Conservation (phyloP, 2,797 vertebrate species). For the Agapornis canus region DNA sequence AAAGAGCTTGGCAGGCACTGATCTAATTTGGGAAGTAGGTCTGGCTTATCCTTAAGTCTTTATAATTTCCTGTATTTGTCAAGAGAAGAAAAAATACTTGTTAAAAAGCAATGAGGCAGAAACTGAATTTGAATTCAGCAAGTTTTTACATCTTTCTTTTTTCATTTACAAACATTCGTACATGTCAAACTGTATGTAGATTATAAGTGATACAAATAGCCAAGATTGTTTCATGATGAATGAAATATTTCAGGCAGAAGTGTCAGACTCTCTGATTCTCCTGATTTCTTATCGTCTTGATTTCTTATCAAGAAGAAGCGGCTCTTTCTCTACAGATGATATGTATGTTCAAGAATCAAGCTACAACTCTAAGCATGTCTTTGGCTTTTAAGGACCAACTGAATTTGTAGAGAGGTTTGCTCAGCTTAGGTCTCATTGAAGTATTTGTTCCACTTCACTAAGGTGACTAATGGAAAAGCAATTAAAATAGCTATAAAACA, state of each 20-base stretch:
- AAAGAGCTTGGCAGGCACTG: neutral
- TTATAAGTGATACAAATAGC: neutral
- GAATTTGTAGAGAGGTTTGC: neutral
- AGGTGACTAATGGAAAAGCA: slow-evolving; percentile 43
- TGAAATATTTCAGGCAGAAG: neutral
- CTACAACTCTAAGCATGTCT: neutral
- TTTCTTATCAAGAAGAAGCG: neutral
- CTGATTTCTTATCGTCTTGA: neutral
- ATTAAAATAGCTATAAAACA: slow-evolving; percentile 19
- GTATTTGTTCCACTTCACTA: slow-evolving; percentile 22
- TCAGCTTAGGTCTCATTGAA: neutral
- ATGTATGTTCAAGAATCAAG: neutral
- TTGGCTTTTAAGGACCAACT: neutral
- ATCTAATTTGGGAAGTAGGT: neutral
- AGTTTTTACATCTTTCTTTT: neutral
- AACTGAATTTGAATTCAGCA: neutral
- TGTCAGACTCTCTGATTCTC: neutral
- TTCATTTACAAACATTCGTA: neutral
- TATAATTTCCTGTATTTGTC: neutral
- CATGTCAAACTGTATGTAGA: neutral
- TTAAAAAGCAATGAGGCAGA: neutral
- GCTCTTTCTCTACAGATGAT: neutral
- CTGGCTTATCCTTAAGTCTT: neutral
- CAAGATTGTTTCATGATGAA: neutral
- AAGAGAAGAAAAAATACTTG: neutral